Conservation (phyloP, 2,113 vertebrate species). For the Pituophis catenifer region DNA sequence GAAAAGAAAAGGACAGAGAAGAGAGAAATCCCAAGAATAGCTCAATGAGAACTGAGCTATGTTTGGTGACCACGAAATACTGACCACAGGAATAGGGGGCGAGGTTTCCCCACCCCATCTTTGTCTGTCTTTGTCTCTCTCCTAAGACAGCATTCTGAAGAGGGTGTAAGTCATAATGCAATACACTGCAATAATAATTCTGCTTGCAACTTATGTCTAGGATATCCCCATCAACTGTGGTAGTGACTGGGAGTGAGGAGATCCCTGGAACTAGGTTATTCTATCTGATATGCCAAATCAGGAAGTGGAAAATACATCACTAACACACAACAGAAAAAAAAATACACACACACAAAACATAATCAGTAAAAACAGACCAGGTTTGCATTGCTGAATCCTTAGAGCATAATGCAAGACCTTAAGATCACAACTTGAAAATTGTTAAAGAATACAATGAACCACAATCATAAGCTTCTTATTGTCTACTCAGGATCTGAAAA, state of each 20-base stretch:
- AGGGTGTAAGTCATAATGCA: not conserved
- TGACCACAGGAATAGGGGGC: not conserved
- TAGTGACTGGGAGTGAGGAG: not conserved
- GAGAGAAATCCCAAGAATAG: not conserved
- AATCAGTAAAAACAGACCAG: not conserved
- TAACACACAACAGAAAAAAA: not conserved
- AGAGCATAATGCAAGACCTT: not conserved
- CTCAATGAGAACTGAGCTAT: not conserved
- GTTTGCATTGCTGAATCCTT: not conserved
- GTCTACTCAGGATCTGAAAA: not conserved
- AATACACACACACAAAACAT: not conserved
- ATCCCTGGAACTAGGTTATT: not conserved
- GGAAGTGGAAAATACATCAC: not conserved
- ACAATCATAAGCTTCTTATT: too few species aligned
- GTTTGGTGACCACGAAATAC: not conserved
- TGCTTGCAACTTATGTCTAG: not conserved
- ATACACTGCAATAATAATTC: not conserved
- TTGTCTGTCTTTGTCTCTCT: not conserved
- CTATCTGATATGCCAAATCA: not conserved
- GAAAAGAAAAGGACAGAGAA: not conserved
- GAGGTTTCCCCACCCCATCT: not conserved
- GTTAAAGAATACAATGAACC: not conserved
- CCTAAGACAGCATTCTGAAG: not conserved
- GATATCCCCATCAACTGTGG: not conserved
- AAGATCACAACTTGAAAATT: not conserved